These are phyloP conservation scores for Kryptolebias ocellatus DNA, from an alignment of 2,797 vertebrate genomes.

Conservation along the genomic window DNA sequence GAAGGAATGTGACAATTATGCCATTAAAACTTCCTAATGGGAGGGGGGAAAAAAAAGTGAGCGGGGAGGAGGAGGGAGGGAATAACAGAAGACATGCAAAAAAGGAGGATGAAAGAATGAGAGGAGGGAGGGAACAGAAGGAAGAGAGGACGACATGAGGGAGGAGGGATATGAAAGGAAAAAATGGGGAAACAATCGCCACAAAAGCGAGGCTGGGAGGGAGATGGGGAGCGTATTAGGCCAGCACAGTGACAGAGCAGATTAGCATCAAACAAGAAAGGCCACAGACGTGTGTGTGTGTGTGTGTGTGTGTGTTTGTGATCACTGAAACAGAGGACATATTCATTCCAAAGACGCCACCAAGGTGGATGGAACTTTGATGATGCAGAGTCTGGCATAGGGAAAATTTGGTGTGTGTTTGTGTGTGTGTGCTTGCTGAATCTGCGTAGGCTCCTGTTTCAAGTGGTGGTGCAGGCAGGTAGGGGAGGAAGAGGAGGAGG, in stretches of 20 bases:
- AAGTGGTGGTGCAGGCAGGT: constrained; percentile 81
- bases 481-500: constrained; percentile 71
- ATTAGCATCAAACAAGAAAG: constrained; percentile 87
- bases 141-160: constrained; percentile 76
- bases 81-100: constrained; percentile 75
- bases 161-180: constrained; percentile 74
- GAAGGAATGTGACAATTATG: constrained; percentile 84
- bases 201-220: constrained; percentile 84
- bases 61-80: constrained; percentile 30
- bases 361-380: constrained; percentile 88
- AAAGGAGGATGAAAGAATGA: constrained; percentile 78
- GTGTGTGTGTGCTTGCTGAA: constrained; percentile 79
- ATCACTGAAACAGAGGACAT: constrained; percentile 84
- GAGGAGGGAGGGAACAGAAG: constrained; percentile 73
- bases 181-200: constrained; percentile 75
- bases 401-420: constrained; percentile 65
- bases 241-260: constrained; percentile 84
- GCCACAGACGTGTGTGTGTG: constrained; percentile 71
- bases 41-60: constrained; percentile 31
- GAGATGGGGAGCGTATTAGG: constrained; percentile 77
- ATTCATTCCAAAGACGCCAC: constrained; percentile 83
- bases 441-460: constrained; percentile 86
- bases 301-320: constrained; percentile 46
- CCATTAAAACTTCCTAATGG: constrained; percentile 83
- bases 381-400: constrained; percentile 87